phyloP scores from a whole-genome alignment of 1,140 invertebrate genomes.

The Orchesella cincta region DNA sequence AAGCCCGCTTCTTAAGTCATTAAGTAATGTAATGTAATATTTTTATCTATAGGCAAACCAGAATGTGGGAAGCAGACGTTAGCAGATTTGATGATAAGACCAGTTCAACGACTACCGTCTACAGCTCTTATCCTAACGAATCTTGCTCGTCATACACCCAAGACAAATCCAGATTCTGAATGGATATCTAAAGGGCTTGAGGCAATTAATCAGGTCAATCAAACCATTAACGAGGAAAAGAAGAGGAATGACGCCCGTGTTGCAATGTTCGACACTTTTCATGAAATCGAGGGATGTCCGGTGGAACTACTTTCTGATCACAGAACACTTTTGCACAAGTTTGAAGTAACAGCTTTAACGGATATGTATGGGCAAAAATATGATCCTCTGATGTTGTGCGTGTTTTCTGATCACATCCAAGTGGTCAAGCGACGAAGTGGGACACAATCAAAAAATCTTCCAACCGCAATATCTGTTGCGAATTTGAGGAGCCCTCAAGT shows the following conservation, averaged over 20 bases:
- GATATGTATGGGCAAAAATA: slow-evolving; percentile 82
- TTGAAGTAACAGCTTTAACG: slow-evolving; percentile 85
- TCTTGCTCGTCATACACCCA: slow-evolving; percentile 85
- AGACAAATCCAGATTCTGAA: slow-evolving; percentile 80
- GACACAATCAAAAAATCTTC: slow-evolving; percentile 27
- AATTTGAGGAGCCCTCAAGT: slow-evolving; percentile 47
- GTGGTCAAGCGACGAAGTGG: slow-evolving; percentile 40
- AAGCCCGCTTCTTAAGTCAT: background rate
- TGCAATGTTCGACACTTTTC: slow-evolving; percentile 95
- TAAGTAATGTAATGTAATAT: slow-evolving; percentile 34
- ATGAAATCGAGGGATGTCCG: slow-evolving; percentile 89
- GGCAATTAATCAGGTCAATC: slow-evolving; percentile 89
- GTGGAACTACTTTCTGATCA: slow-evolving; percentile 88
- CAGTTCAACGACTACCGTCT: slow-evolving; percentile 93
- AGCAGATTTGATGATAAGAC: slow-evolving; percentile 91
- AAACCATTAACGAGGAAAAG: slow-evolving; percentile 96
- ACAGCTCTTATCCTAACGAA: slow-evolving; percentile 91
- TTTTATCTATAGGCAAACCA: slow-evolving; percentile 62
- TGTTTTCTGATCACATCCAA: slow-evolving; percentile 85
- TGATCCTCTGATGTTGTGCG: slow-evolving; percentile 81
- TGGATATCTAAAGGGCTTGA: slow-evolving; percentile 81
- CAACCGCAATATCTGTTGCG: slow-evolving; percentile 39
- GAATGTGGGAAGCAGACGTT: slow-evolving; percentile 94
- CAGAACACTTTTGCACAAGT: slow-evolving; percentile 79
- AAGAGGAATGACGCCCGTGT: slow-evolving; percentile 90